Evolutionary conservation across 2,113 vertebrate genomes (phyloP).

Genomic region (Eulemur rufifrons): DNA sequence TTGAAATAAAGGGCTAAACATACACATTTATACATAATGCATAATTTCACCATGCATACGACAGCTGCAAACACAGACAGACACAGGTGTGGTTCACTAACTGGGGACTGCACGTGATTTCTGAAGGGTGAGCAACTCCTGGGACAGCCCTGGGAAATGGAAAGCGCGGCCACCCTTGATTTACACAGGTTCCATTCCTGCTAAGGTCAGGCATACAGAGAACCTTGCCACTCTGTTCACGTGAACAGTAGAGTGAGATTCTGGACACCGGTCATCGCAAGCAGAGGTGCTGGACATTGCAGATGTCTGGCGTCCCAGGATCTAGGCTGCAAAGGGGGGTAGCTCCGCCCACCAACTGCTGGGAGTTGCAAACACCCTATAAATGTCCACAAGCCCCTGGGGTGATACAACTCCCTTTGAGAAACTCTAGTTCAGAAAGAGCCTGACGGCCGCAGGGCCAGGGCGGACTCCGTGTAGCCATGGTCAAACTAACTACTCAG

Average conservation of each 20-base stretch:
- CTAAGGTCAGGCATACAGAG: background rate
- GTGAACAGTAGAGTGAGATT: background rate
- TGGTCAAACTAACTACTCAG: background rate
- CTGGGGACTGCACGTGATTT: background rate
- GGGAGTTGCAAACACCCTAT: background rate
- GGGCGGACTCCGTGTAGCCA: background rate
- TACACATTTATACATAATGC: background rate
- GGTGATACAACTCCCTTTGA: background rate
- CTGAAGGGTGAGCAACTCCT: background rate
- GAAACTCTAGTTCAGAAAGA: background rate
- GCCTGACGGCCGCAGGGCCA: background rate
- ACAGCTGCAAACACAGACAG: too few species aligned
- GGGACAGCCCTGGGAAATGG: background rate
- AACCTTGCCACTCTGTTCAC: background rate
- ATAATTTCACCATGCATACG: background rate
- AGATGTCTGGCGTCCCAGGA: background rate
- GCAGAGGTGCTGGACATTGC: background rate
- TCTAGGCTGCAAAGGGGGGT: background rate
- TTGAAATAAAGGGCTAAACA: background rate
- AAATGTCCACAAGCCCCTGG: background rate
- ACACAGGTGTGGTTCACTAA: background rate
- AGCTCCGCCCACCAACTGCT: background rate
- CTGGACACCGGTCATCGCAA: background rate
- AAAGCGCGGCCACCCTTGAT: background rate
- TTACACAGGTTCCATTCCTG: background rate